Evolutionary conservation across 1,140 invertebrate species (phyloP), one percentile per base, ranked within the genome.

Genomic region (Batillaria attramentaria): DNA sequence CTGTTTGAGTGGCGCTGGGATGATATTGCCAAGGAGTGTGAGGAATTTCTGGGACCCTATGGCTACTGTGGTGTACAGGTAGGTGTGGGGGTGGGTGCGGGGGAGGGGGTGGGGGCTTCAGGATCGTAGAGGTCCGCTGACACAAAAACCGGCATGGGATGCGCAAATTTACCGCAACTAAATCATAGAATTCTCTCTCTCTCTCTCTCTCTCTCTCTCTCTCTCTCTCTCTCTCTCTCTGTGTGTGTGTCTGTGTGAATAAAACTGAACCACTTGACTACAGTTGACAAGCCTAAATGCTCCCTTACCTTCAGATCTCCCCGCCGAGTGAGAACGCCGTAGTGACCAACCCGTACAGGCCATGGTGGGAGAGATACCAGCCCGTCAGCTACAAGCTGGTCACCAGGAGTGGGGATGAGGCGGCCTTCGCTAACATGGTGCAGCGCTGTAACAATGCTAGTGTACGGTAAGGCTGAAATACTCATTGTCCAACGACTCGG

Each of bases 361-460:
- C 88, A 5, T 96, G 97, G 92, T 93, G 94, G 92, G 96, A 97
- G 89, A 91, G 96, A 13, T 98, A 98, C 84, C 97, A 98, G 88
- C 95, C 96, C 0, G 94, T 98, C 72, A 97, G 96, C 8, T 98
- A 98, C 89, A 84, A 87, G 65, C 57, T 88, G 28, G 70, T 74
- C 2, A 86, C 95, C 0, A 92, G 96, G 68, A 96, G 95, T 57
- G 97, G 97, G 57, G 93, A 93, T 81, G 93, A 94, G 86, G 78
- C 88, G 3, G 92, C 95, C 74, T 95, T 97, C 81, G 89, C 87
- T 10, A 91, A 94, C 33, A 97, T 97, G 96, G 93, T 95, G 0
- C 85, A 85, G 35, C 83, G 94, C 50, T 96, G 95, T 84, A 95
- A 95, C 85, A 91, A 90, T n/a, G 94, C 91, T 84, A 94, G 94